Evolutionary conservation across 2,888 invertebrate genomes (phyloP), one percentile per base, ranked within the genome.

Genomic region (Iselma pallidipennis): DNA sequence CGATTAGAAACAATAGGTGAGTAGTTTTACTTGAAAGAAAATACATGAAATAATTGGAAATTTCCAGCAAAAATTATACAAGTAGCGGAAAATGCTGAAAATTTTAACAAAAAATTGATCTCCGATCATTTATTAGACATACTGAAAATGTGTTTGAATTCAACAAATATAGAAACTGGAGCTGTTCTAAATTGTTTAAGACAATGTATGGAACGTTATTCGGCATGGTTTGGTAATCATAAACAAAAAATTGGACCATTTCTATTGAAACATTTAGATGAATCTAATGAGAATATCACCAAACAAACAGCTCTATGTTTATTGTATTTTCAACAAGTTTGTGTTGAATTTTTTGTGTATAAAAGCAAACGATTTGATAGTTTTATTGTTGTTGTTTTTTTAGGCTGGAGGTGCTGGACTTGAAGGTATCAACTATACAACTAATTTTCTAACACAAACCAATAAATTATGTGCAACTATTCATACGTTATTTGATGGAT

Each of bases 141-240:
- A 45, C 21, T 45, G 21, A 45, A 45, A 45, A 21, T 45, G 19
- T 45, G 45, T 45, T 21, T 45, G 10, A 19, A 45, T 45, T 16
- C 45, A 21, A 45, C 21, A 45, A 45, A 45, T 45, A 10, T 45
- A 19, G 45, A 19, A 45, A 21, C 21, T 21, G 19, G 45, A 19
- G 9, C 12, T 3, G 10, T 45, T 21, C 4, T 45, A 21, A 45
- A 10, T 45, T 45, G 45, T 45, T 45, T 45, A 45, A 21, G 1
- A 21, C 19, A 21, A 31, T 53, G 53, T 12, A 53, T 53, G 53
- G 31, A 14, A 23, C 53, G 19, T 1, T 31, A 29, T 53, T 9
- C 53, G 14, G 5, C 29, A 23, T 53, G 53, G 53, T 53, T 53
- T 31, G 53, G 53, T 19, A 53, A 53, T 21, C 53, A 53, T 31